These are phyloP conservation scores for Hoplostethus atlanticus DNA, from an alignment of 2,797 vertebrate species.

Conservation along the genomic window DNA sequence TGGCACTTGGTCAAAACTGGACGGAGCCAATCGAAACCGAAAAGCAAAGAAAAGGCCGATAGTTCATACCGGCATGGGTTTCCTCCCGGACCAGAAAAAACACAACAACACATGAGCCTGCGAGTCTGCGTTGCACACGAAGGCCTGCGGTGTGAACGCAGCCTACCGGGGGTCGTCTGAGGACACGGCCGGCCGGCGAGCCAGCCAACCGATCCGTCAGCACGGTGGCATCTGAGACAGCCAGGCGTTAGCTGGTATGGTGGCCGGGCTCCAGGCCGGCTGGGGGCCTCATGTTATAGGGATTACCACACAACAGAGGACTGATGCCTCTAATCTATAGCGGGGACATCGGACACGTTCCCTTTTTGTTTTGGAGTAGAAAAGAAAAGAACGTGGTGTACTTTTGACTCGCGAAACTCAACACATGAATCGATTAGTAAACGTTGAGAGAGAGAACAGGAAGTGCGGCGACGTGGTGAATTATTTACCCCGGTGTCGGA, in stretches of 20 bases:
- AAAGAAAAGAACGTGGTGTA: too few species aligned
- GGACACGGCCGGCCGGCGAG: constrained; percentile 37
- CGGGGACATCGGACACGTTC: too few species aligned
- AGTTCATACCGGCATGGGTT: too few species aligned
- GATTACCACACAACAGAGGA: constrained; percentile 50
- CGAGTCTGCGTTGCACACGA: too few species aligned
- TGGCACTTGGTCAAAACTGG: too few species aligned
- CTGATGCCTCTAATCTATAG: constrained; percentile 12
- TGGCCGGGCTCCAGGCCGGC: not conserved
- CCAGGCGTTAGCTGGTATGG: constrained; percentile 29
- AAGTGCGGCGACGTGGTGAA: constrained; percentile 55
- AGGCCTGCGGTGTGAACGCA: constrained; percentile 14
- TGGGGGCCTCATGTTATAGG: constrained; percentile 57
- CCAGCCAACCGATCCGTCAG: constrained; percentile 53
- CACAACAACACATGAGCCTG: too few species aligned
- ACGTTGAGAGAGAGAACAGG: constrained; percentile 52
- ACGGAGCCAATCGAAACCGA: too few species aligned
- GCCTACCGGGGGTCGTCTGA: constrained; percentile 56
- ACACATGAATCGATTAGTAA: constrained; percentile 1
- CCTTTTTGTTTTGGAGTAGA: too few species aligned
- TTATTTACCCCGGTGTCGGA: constrained; percentile 63
- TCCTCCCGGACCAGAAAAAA: too few species aligned
- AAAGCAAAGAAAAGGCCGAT: too few species aligned
- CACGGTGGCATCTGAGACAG: constrained; percentile 56
- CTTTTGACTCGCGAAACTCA: too few species aligned